phyloP scores from a whole-genome alignment of 2,797 vertebrate species.

The Sebastes trivittatus region DNA sequence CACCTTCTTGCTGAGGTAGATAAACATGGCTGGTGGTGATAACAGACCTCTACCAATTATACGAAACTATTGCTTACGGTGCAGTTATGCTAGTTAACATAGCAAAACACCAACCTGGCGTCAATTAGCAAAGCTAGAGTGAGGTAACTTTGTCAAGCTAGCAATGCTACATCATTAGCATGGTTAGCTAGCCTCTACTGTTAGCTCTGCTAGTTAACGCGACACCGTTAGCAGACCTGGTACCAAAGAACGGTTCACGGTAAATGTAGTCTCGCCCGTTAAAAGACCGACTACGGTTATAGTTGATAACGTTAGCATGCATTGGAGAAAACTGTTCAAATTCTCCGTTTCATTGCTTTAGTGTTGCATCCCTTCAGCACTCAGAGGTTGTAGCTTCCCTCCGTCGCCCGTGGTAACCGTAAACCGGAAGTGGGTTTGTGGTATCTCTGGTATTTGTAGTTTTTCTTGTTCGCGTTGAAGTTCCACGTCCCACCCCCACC shows the following conservation, averaged over 20 bases:
- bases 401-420: conserved; percentile 82
- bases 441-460: conserved; percentile 67
- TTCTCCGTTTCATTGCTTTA: neutral
- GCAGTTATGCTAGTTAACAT: neutral
- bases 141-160: neutral
- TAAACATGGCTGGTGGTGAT: conserved; percentile 83
- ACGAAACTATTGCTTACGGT: neutral
- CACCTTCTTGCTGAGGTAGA: conserved; percentile 97
- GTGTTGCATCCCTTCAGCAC: accelerated
- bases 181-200: neutral
- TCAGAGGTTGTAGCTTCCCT: conserved; percentile 44
- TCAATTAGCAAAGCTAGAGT: neutral
- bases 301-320: accelerated
- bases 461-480: conserved; percentile 18
- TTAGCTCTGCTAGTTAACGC: conserved; percentile 35
- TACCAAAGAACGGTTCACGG: neutral
- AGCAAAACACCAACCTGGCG: neutral
- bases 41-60: neutral
- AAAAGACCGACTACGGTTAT: accelerated
- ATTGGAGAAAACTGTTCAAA: neutral
- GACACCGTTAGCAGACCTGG: neutral
- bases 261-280: neutral
- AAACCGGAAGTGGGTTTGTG: conserved; percentile 62
- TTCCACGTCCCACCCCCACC: no score
- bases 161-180: neutral